A percentile compares a stretch with the other conserved stretches of the same genome.
These are phyloP conservation scores for Pseudobourletiella spinata DNA, from an alignment of 1,140 invertebrate species.

Conservation along the genomic window DNA sequence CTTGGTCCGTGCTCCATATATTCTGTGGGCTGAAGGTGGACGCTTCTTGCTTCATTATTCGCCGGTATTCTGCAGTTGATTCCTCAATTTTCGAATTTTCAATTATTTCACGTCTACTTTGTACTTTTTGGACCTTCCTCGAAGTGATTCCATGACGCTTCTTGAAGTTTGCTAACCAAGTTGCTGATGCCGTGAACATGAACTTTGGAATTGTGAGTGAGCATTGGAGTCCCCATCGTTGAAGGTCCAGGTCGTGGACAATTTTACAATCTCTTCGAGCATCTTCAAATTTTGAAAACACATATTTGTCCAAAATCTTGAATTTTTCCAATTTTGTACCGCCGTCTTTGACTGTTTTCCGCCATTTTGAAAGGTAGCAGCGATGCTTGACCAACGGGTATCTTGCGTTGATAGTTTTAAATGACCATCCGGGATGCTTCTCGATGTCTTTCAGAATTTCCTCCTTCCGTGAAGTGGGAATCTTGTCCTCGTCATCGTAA, in stretches of 20 bases:
- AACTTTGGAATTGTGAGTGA: not conserved
- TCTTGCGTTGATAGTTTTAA: not conserved
- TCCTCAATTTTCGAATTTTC: not conserved
- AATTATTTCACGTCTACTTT: not conserved
- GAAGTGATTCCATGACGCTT: slow-evolving; percentile 6
- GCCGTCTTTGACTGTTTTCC: not conserved
- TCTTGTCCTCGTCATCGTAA: not conserved
- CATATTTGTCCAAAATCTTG: not conserved
- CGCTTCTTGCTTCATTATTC: not conserved
- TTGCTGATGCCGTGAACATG: slow-evolving; percentile 2
- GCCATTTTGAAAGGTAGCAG: not conserved
- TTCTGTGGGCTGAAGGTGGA: not conserved
- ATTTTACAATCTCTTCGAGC: not conserved
- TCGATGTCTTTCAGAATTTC: not conserved
- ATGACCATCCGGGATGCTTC: not conserved
- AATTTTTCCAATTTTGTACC: slow-evolving; percentile 17
- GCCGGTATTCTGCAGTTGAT: not conserved
- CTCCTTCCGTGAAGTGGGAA: not conserved
- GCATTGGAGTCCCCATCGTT: slow-evolving; percentile 7
- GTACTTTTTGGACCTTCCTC: too few relatives aligned
- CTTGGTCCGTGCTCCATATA: slow-evolving; percentile 20
- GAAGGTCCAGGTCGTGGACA: not conserved
- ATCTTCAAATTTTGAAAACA: slow-evolving; percentile 2
- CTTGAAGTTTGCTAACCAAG: slow-evolving; percentile 17
- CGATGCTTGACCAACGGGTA: not conserved